Evolutionary conservation across 2,888 invertebrate genomes (phyloP), one percentile per base, ranked within the genome.

Genomic region (Homarus gammarus): DNA sequence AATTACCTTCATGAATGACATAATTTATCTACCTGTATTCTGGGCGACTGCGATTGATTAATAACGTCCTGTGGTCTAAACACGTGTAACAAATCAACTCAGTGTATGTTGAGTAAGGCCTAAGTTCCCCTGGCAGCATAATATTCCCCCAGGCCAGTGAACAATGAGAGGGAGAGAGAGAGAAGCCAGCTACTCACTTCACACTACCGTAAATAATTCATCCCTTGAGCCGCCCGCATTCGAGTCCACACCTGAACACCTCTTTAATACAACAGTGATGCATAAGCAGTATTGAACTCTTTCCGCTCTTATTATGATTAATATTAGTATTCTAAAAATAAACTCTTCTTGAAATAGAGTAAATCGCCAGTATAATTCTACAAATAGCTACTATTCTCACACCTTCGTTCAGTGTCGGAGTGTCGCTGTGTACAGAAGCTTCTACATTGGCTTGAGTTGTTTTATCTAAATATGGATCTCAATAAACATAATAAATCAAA

Each of bases 141-240:
- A 22, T 56, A 49, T 49, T 12, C 44, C 44, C 44, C 44, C 44
- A 5, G 56, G 22, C 22, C 18, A 56, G 56, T 56, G 56, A 56
- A 56, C 56, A 56, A 56, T 56, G 56, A 56, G 56, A 22, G 56
- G 56, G 56, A 22, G 18, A 56, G 56, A 22, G 18, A 49, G 0
- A 49, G 10, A 27, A 22, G n/a, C 1, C 31, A 31, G 31, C 33
- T 31, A 70, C 73, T 40, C 73, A 40, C 36, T 38, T 22, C 73
- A 40, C 38, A 40, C 73, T 73, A 22, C 38, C 36, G 73, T 73
- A 73, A 73, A 73, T 73, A 73, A 73, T 73, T 73, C 40, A 73
- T 33, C 40, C 73, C 73, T 40, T 31, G 22, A 73, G 38, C 73
- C 73, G 36, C 22, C 40, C 15, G 73, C 73, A 73, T 73, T 73